Evolutionary conservation across 2,113 vertebrate species (phyloP).

Genomic region (Tenebrosternarchus preto): DNA sequence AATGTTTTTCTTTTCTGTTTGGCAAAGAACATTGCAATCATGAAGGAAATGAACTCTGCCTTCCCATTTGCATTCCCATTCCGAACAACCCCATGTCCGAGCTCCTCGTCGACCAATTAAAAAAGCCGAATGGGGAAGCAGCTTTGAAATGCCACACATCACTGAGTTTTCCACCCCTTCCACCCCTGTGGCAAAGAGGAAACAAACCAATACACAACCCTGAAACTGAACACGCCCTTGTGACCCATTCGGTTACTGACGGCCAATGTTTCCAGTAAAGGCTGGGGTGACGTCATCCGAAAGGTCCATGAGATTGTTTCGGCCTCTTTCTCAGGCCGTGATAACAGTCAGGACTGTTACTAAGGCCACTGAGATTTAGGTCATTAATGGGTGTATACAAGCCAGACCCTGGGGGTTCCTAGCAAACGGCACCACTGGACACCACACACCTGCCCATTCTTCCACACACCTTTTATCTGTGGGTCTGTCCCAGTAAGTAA

Average conservation of each 20-base stretch:
- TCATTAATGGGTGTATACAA: slow-evolving; percentile 21
- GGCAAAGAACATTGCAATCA: slow-evolving; percentile 4
- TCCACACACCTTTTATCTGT: slow-evolving; percentile 16
- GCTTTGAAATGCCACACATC: not conserved
- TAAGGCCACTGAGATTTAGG: slow-evolving; percentile 15
- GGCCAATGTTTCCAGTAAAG: not conserved
- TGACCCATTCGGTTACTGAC: not conserved
- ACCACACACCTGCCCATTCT: not conserved
- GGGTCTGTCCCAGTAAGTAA: slow-evolving; percentile 1
- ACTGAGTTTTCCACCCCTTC: not conserved
- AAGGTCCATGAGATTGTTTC: not conserved
- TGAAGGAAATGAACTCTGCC: slow-evolving; percentile 6
- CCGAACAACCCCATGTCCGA: not conserved
- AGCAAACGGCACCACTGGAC: not conserved
- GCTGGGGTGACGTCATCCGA: not conserved
- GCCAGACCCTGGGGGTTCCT: not conserved
- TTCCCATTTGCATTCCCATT: not conserved
- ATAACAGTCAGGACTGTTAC: no score
- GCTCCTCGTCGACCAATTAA: not conserved
- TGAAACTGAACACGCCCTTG: not conserved
- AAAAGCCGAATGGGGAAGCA: not conserved
- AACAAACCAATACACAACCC: not conserved
- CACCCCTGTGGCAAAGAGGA: not conserved
- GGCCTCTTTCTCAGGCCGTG: no score
- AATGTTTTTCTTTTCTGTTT: not conserved